Conservation (phyloP, 1,140 invertebrate genomes). For the Coelopa frigida region DNA sequence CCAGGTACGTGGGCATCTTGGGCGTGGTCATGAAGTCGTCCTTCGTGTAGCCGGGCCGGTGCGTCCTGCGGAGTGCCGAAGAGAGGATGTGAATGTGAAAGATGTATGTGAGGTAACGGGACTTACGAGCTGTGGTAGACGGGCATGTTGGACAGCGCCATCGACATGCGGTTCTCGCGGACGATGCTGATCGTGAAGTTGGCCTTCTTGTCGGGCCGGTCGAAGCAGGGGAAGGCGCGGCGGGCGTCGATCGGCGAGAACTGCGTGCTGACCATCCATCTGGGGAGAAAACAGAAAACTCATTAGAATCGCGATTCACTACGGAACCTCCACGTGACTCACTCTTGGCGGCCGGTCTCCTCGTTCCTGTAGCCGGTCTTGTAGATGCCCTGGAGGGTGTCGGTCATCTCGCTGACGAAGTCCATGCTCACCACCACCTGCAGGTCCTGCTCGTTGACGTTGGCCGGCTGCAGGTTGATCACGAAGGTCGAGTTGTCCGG, state of each 20-base stretch:
- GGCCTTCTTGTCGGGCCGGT: slow-evolving; percentile 76
- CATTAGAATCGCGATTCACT: background rate
- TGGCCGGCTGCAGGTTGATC: slow-evolving; percentile 18
- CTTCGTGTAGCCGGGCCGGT: slow-evolving; percentile 40
- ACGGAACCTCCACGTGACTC: slow-evolving; percentile 29
- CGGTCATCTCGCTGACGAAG: slow-evolving; percentile 58
- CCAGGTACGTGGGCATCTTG: slow-evolving; percentile 70
- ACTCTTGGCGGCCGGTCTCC: slow-evolving; percentile 55
- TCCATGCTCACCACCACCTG: slow-evolving; percentile 48
- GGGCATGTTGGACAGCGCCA: slow-evolving; percentile 61
- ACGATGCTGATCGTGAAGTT: slow-evolving; percentile 65
- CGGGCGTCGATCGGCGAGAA: slow-evolving; percentile 76
- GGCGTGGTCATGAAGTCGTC: slow-evolving; percentile 57
- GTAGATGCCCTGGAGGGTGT: slow-evolving; percentile 68
- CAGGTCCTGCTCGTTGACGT: slow-evolving; percentile 18
- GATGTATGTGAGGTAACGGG: background rate
- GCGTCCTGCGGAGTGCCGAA: slow-evolving; percentile 7
- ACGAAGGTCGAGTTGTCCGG: slow-evolving; percentile 36
- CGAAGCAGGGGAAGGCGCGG: slow-evolving; percentile 77
- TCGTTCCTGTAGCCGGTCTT: slow-evolving; percentile 65
- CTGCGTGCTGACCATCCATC: slow-evolving; percentile 64
- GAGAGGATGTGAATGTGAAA: background rate
- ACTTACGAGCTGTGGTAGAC: slow-evolving; percentile 20
- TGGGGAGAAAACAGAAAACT: slow-evolving; percentile 22
- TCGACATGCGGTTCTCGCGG: slow-evolving; percentile 53